phyloP scores from a whole-genome alignment of 2,888 invertebrate species.

The Brenthis daphne region DNA sequence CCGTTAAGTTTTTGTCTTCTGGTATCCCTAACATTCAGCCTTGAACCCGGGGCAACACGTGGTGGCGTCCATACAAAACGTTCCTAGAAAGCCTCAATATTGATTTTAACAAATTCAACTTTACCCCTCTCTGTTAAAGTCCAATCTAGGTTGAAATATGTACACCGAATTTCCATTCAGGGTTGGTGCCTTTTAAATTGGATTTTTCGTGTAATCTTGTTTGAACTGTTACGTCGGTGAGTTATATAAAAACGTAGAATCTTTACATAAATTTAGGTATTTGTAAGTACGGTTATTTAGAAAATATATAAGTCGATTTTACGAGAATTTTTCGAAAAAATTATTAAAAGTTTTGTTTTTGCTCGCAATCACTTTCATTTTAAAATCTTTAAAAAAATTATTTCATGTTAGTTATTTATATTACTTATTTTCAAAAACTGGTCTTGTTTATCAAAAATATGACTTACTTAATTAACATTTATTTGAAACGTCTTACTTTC shows the following conservation, averaged over 20 bases:
- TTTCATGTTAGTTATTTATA: too few relatives aligned
- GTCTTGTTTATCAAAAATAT: too few relatives aligned
- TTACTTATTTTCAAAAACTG: too few relatives aligned
- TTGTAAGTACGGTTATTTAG: slow-evolving; percentile 14
- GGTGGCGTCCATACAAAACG: slow-evolving; percentile 67
- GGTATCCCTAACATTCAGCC: slow-evolving; percentile 55
- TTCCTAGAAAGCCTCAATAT: slow-evolving; percentile 57
- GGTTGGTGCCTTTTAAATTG: slow-evolving; percentile 42
- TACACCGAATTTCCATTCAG: slow-evolving; percentile 44
- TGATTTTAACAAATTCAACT: slow-evolving; percentile 53
- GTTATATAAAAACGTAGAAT: slow-evolving; percentile 20
- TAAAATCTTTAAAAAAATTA: too few relatives aligned
- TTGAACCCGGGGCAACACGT: slow-evolving; percentile 74
- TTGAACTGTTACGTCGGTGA: slow-evolving; percentile 36
- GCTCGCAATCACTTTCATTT: too few relatives aligned
- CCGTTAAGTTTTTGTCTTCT: slow-evolving; percentile 32
- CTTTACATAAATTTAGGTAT: slow-evolving; percentile 13
- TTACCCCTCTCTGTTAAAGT: slow-evolving; percentile 51
- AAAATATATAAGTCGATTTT: not conserved
- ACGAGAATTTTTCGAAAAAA: not conserved
- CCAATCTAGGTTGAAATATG: slow-evolving; percentile 51
- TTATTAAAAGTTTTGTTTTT: too few relatives aligned
- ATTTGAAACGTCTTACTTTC: not conserved
- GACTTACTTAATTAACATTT: too few relatives aligned
- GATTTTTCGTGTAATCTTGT: slow-evolving; percentile 37